Base-by-base conservation (phyloP, 1,140 invertebrate species). In the Drosophila repleta region DNA sequence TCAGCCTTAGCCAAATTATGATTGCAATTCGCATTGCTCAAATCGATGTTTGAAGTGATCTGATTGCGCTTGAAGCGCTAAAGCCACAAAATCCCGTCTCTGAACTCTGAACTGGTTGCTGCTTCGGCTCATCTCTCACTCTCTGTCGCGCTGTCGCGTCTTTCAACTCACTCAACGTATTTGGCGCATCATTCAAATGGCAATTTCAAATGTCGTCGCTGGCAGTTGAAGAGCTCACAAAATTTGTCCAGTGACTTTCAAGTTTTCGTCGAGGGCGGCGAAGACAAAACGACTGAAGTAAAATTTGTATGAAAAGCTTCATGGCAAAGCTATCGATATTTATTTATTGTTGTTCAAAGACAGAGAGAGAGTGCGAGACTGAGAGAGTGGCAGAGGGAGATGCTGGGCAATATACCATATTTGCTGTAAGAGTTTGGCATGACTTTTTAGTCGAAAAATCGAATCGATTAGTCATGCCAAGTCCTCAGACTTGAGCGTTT, bases 391-490 rank as follows among this genome's bases (percentile, higher is more conserved):
- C n/a, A 37, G 32, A 39, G 51, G 57, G 37, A 41, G 55, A 37
- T 0, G 26, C 26, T 29, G 52, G 20, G 41, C 55, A 58, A 67
- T 43, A 67, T 49, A 51, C 26, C 26, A 51, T 51, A 48, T 37
- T 62, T 70, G 32, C 46, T 43, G 32, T 15, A 32, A 57, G 63
- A 49, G 55, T 70, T 77, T 80, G 65, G 62, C 74, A 67, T 79
- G 82, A 74, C 70, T 85, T 87, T 85, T 87, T 66, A 55, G 78
- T 71, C 83, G 74, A 87, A 79, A 78, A 85, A 85, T 87, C 83
- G 79, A 87, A 87, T 87, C 82, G 82, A 88, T 87, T 87, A 87
- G 82, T 87, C 82, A 87, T 87, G 82, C 74, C 81, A 75, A 84
- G 80, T 74, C 78, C 82, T 83, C 79, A 76, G 49, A 39, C 58